Evolutionary conservation across 1,140 invertebrate genomes (phyloP), one percentile per base, ranked within the genome.

Genomic region (Aphaenogaster rudis): DNA sequence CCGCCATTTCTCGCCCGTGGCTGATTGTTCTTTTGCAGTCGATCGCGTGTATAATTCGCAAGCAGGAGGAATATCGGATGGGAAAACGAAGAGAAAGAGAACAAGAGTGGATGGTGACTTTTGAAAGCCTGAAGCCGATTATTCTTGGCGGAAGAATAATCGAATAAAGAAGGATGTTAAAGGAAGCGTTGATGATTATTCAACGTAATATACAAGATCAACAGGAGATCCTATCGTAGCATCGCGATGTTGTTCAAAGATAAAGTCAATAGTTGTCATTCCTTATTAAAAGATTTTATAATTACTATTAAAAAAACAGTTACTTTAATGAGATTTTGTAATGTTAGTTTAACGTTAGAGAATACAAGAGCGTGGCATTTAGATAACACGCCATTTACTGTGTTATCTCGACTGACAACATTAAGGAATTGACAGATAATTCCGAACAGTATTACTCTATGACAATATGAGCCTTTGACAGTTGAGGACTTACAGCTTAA

Each of bases 11-110:
- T 92, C 88, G 82, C 45, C 54, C 13, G 54, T 39, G 63, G 82
- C 42, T 86, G 86, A 91, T 91, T 89, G 84, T 90, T 88, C 91
- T 80, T 85, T 81, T 52, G 67, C 86, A 77, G 36, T 76, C 79
- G 76, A 90, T 88, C 52, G 84, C 84, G 76, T 69, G 87, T 87
- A 88, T 91, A 92, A 92, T 92, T 91, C 88, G 71, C 86, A 72
- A 81, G 67, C 79, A 76, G 88, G 28, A 45, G 13, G 50, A 33
- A 28, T 15, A 57, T n/a, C 13, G n/a, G 6, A 81, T 81, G 48
- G 69, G 52, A 85, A 85, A 71, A 84, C 28, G 45, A 66, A 42
- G 39, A n/a, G 21, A 42, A 48, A 28, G 17, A 67, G 36, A 63
- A 39, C 42, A 52, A 71, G 36, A 72, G 39, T 61, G 78, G 71